These are phyloP conservation scores for Idris sp. DNA, from an alignment of 1,140 invertebrate genomes.

Conservation along the genomic window DNA sequence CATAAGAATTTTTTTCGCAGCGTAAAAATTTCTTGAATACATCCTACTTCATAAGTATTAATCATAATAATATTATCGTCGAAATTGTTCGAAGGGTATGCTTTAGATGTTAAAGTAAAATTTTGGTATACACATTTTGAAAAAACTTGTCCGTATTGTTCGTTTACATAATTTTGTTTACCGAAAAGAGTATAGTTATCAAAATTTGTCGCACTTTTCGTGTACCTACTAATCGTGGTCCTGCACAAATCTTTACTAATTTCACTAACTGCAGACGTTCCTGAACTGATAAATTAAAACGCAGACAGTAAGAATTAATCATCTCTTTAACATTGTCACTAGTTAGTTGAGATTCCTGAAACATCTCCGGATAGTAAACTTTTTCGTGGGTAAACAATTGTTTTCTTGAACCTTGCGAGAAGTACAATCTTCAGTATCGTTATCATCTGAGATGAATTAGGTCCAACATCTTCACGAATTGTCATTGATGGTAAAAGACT, in stretches of 20 bases:
- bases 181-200: background rate
- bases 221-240: background rate
- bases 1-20: background rate
- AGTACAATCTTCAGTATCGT: no score
- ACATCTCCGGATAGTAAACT: conserved; percentile 20
- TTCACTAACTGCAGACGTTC: conserved; percentile 6
- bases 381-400: no score
- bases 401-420: no score
- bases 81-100: conserved; percentile 3
- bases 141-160: background rate
- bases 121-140: conserved; percentile 5
- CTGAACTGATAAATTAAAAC: conserved; percentile 15
- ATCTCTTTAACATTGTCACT: conserved; percentile 13
- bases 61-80: conserved; percentile 10
- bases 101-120: conserved; percentile 5
- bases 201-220: background rate
- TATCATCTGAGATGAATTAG: no score
- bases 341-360: conserved; percentile 16
- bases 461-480: no score
- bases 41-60: background rate
- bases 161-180: background rate
- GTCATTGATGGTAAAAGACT: no score
- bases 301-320: conserved; percentile 7
- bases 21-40: background rate
- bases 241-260: conserved; percentile 19